phyloP scores from a whole-genome alignment of 2,888 invertebrate genomes.

The Torymus texanus region DNA sequence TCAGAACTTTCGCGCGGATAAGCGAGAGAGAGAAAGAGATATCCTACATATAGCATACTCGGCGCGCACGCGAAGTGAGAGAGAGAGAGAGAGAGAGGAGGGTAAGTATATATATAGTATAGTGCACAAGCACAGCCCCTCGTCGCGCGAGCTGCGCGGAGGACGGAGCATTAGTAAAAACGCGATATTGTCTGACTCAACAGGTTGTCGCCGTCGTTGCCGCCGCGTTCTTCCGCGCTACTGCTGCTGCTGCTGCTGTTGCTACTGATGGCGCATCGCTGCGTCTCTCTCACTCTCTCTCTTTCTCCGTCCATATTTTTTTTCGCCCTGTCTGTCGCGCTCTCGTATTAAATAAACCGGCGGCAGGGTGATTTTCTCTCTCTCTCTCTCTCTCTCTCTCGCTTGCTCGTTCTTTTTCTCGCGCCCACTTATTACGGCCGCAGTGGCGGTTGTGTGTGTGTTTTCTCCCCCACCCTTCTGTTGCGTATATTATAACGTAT shows the following conservation, averaged over 20 bases:
- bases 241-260: slow-evolving; percentile 58
- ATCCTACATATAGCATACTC: too few species aligned
- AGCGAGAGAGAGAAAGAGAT: not conserved
- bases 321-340: slow-evolving; percentile 48
- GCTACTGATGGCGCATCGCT: slow-evolving; percentile 7
- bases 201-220: slow-evolving; percentile 68
- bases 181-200: slow-evolving; percentile 74
- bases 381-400: slow-evolving; percentile 36
- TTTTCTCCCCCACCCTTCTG: not conserved
- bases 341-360: slow-evolving; percentile 70
- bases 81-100: not conserved
- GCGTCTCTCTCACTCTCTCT: slow-evolving; percentile 2
- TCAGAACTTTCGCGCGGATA: slow-evolving; percentile 18
- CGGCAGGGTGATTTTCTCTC: slow-evolving; percentile 64
- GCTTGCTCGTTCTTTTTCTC: slow-evolving; percentile 14
- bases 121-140: slow-evolving; percentile 32
- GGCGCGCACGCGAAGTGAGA: not conserved
- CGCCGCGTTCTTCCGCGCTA: slow-evolving; percentile 7
- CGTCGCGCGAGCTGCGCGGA: slow-evolving; percentile 32
- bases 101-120: not conserved
- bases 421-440: slow-evolving; percentile 28
- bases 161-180: slow-evolving; percentile 72
- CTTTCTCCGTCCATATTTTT: slow-evolving; percentile 11
- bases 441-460: not conserved
- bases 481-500: not conserved